phyloP scores from a whole-genome alignment of 2,888 invertebrate species.

The Brachypalpus laphriformis region DNA sequence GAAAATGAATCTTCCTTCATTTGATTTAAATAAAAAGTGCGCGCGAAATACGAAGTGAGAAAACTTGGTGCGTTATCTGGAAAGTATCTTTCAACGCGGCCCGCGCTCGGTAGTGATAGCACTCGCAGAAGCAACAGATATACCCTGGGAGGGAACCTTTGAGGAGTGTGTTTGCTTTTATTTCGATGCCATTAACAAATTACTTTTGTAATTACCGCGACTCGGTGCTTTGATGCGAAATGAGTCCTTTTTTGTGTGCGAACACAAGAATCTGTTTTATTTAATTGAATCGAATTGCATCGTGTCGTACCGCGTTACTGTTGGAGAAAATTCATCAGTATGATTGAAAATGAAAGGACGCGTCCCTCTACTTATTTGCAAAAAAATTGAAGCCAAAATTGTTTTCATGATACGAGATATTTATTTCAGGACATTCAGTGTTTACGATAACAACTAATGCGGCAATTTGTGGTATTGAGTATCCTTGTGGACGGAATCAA shows the following conservation, averaged over 20 bases:
- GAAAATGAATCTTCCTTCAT: conserved; percentile 14
- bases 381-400: background rate
- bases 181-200: conserved; percentile 67
- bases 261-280: conserved; percentile 27
- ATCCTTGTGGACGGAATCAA: background rate
- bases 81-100: conserved; percentile 33
- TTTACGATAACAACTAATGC: background rate
- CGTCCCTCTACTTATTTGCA: background rate
- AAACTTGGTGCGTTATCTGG: conserved; percentile 63
- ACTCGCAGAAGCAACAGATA: conserved; percentile 11
- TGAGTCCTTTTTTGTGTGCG: conserved; percentile 24
- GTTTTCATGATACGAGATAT: background rate
- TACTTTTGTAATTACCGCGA: conserved; percentile 60
- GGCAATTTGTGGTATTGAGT: conserved; percentile 3
- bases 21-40: conserved; percentile 47
- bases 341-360: background rate
- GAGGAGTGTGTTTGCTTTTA: conserved; percentile 27
- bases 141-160: conserved; percentile 16
- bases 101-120: background rate
- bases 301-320: background rate
- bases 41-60: conserved; percentile 28
- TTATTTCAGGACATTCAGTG: background rate
- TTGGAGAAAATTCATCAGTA: background rate
- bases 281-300: conserved; percentile 46
- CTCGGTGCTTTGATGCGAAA: conserved; percentile 39